Evolutionary conservation across 2,797 vertebrate genomes (phyloP).

Genomic region (Sebastes alutus): DNA sequence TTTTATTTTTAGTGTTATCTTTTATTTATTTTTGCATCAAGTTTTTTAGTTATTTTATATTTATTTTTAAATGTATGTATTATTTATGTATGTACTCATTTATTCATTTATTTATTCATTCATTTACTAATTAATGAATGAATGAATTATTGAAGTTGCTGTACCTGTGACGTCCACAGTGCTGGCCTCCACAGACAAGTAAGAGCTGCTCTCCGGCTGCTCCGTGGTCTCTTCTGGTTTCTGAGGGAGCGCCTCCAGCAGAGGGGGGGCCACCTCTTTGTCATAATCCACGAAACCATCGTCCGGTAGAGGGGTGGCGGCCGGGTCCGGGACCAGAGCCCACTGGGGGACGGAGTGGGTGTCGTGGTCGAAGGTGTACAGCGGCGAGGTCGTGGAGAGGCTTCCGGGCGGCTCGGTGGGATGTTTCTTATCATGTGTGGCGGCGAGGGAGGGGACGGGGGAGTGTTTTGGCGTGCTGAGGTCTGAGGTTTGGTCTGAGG

Average conservation of each 20-base stretch:
- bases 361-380: constrained; percentile 37
- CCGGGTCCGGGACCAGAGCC: constrained; percentile 42
- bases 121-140: too few relatives aligned
- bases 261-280: background rate
- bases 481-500: background rate
- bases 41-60: too few relatives aligned
- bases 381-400: background rate
- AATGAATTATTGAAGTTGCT: background rate
- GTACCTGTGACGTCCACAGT: constrained; percentile 58
- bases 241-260: constrained; percentile 39
- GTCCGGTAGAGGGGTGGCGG: constrained; percentile 26
- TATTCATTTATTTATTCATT: background rate
- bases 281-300: constrained; percentile 39
- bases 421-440: background rate
- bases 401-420: background rate
- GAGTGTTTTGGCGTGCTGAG: background rate
- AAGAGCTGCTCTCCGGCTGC: constrained; percentile 26
- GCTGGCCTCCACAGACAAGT: background rate
- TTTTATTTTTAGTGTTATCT: too few relatives aligned
- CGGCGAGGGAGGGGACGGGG: background rate
- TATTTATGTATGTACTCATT: too few relatives aligned
- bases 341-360: constrained; percentile 38
- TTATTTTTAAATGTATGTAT: too few relatives aligned
- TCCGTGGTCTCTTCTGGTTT: too few relatives aligned
- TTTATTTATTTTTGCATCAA: too few relatives aligned